Evolutionary conservation across 2,113 vertebrate genomes (phyloP).

Genomic region (Trinectes maculatus): DNA sequence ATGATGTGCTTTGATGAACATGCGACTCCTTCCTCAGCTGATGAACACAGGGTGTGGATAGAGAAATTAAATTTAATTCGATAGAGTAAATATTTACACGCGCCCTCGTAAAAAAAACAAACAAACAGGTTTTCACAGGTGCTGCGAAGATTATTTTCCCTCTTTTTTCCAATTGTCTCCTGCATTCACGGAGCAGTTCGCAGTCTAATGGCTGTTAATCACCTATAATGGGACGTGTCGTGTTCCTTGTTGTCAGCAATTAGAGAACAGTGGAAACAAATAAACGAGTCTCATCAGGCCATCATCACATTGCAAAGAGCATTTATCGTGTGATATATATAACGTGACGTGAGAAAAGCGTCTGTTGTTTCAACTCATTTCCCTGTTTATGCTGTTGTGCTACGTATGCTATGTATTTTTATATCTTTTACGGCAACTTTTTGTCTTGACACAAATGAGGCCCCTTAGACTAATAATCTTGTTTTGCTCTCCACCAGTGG

Average conservation of each 20-base stretch:
- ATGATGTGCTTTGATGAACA: slow-evolving; percentile 42
- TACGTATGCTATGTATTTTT: no score
- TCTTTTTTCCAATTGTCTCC: slow-evolving; percentile 50
- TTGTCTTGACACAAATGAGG: no score
- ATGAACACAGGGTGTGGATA: slow-evolving; percentile 42
- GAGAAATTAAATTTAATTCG: slow-evolving; percentile 44
- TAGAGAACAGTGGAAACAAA: slow-evolving; percentile 50
- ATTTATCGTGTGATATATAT: not conserved
- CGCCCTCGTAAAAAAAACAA: slow-evolving; percentile 48
- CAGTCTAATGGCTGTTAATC: slow-evolving; percentile 60
- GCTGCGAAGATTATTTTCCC: slow-evolving; percentile 34
- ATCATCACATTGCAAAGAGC: slow-evolving; percentile 6
- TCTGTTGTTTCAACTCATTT: no score
- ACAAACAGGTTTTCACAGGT: slow-evolving; percentile 54
- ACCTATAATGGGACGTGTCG: slow-evolving; percentile 60
- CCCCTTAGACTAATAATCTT: no score
- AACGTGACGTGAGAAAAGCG: no score
- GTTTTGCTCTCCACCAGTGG: not conserved
- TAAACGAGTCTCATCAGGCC: slow-evolving; percentile 30
- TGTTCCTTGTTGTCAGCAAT: slow-evolving; percentile 63
- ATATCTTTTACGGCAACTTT: no score
- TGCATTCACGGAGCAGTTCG: slow-evolving; percentile 38
- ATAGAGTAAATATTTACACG: slow-evolving; percentile 61
- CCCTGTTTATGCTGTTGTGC: no score
- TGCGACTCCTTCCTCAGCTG: slow-evolving; percentile 41